A percentile compares a stretch with the other conserved stretches of the same genome.
Evolutionary conservation across 1,140 invertebrate genomes (phyloP).

Genomic region (Brachionus rubens): DNA sequence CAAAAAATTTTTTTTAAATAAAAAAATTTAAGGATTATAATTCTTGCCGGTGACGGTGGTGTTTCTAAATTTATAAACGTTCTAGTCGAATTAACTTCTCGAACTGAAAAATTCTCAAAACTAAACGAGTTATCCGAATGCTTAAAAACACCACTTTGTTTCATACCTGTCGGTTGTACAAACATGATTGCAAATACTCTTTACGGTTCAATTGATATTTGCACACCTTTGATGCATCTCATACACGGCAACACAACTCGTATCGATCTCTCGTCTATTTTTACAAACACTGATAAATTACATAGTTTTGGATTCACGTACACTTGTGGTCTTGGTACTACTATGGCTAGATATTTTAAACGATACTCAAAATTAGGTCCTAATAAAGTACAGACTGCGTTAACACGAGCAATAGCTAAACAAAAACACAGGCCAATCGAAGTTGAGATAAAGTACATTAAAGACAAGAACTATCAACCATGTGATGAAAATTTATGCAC

Average conservation of each 20-base stretch:
- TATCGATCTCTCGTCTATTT: slow-evolving; percentile 29
- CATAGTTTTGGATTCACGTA: slow-evolving; percentile 35
- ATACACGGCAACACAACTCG: slow-evolving; percentile 49
- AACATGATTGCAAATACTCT: slow-evolving; percentile 55
- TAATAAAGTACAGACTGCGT: background rate
- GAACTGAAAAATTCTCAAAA: background rate
- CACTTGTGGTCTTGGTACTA: slow-evolving; percentile 15
- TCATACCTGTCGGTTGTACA: slow-evolving; percentile 50
- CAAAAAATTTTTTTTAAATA: background rate
- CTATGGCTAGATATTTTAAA: slow-evolving; percentile 20
- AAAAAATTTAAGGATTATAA: background rate
- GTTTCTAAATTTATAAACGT: slow-evolving; percentile 18
- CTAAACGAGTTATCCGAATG: background rate
- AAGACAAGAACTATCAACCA: background rate
- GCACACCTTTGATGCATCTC: slow-evolving; percentile 53
- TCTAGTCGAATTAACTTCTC: slow-evolving; percentile 7
- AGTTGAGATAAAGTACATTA: slow-evolving; percentile 27
- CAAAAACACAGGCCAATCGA: slow-evolving; percentile 17
- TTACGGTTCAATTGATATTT: slow-evolving; percentile 52
- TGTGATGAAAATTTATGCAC: slow-evolving; percentile 25
- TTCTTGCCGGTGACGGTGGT: slow-evolving; percentile 32
- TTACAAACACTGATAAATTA: background rate
- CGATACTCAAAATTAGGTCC: slow-evolving; percentile 6
- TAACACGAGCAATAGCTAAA: slow-evolving; percentile 8
- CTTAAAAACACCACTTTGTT: slow-evolving; percentile 4